Percentiles rank a stretch among this genome's conserved stretches.
Conservation (phyloP, 1,140 invertebrate genomes). For the Cydia strobilella region DNA sequence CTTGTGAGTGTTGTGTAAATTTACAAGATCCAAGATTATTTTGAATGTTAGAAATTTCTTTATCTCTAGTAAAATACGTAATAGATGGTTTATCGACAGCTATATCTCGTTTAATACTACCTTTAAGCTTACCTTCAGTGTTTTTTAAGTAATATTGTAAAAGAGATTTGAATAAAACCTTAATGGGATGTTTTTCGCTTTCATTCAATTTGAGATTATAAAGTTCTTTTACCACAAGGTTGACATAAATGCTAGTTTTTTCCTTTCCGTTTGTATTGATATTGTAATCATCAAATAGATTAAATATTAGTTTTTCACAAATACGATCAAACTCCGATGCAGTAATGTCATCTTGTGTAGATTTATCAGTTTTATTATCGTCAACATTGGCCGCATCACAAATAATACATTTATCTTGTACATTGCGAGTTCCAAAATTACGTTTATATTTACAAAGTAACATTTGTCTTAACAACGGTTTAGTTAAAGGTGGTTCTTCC, state of each 20-base stretch:
- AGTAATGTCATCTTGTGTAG: conserved; percentile 46
- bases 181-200: conserved; percentile 51
- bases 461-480: conserved; percentile 55
- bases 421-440: conserved; percentile 33
- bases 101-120: conserved; percentile 46
- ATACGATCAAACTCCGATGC: conserved; percentile 53
- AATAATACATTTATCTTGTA: conserved; percentile 26
- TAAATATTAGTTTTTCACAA: conserved; percentile 57
- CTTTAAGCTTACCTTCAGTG: conserved; percentile 42
- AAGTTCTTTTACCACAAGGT: conserved; percentile 57
- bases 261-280: not conserved
- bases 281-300: conserved; percentile 47
- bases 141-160: conserved; percentile 66
- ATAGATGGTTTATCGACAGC: conserved; percentile 56
- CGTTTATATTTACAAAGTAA: conserved; percentile 50
- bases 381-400: conserved; percentile 35
- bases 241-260: conserved; percentile 50
- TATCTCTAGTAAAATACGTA: conserved; percentile 55
- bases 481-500: conserved; percentile 56
- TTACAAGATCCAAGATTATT: conserved; percentile 48
- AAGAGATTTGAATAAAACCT: conserved; percentile 59
- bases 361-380: conserved; percentile 40
- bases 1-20: conserved; percentile 45
- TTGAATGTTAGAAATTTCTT: conserved; percentile 53
- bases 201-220: conserved; percentile 50